Base-by-base conservation (phyloP, 1,140 invertebrate species). In the Eupristina koningsbergeri region DNA sequence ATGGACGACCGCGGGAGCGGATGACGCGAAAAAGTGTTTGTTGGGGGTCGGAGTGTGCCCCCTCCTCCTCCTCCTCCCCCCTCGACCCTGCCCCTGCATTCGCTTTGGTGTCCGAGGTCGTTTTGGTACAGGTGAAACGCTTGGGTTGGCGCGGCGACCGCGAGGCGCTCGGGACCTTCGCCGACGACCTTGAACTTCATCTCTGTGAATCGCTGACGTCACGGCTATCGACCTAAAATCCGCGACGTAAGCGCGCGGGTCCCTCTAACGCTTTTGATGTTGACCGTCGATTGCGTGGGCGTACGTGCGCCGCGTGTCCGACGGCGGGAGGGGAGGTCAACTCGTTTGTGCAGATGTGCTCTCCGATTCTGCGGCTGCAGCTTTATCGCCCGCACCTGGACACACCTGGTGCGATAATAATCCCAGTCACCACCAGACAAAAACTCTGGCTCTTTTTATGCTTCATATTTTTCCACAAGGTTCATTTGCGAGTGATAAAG, bases 161-260 rank as follows among this genome's bases (percentile, higher is more conserved):
- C 26, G 53, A 22, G 53, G 11, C 19, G 50, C 11, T 13, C 17
- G 50, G 82, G 89, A 88, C 89, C 89, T 90, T 85, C 85, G 88
- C 89, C 89, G 86, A 85, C 86, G 89, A 90, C 91, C 91, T 92
- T 92, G 91, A 92, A 92, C 91, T 92, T 92, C 91, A 92, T 92
- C 89, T 89, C 87, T 75, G 19, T 78, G 87, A 88, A 85, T 86
- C 81, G 85, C 88, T 91, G 90, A 91, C 91, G 91, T 92, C 91
- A 92, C 86, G 88, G 87, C 86, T 89, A 91, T 92, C 91, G 90
- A 91, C 88, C 89, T 89, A 89, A 89, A 90, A 89, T 89, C 88
- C 53, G 22, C 53, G 53, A 5, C 26, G 53, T 58, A 22, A 58
- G 53, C 26, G 26, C 53, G 1, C 1, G 53, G 26, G 53, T 58